Base-by-base conservation (phyloP, 2,113 vertebrate species). In the Misgurnus anguillicaudatus region DNA sequence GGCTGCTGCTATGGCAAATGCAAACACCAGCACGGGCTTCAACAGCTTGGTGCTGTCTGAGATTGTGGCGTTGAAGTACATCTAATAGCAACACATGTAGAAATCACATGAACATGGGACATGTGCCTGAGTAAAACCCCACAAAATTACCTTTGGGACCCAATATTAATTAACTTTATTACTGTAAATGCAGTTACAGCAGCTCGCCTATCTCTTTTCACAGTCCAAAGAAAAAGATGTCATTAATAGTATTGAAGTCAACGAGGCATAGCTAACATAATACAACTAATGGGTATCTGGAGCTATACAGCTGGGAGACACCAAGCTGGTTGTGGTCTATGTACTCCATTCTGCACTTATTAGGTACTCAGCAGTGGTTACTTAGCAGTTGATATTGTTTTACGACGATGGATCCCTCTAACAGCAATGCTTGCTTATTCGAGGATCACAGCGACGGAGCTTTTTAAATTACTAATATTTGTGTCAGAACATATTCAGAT, bases 51-150 rank as follows among this genome's bases (percentile, higher is more conserved):
- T 95, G 19, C 96, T 98, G 88, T 99, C 96, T 0, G 96, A 99
- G 88, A 99, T 88, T 0, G 95, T 96, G 14, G 96, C 94, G 90
- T 99, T 99, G 90, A 99, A 98, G 91, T 99, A 99, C 96, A 99
- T 99, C 97, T 99, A 91, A 67, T 89, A 93, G 77, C 88, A 81
- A 77, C 73, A 71, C 45, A 1, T 8, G 36, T 31, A 11, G 6
- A 19, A 51, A 8, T 64, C 17, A 75, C 41, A 63, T 36, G 53
- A 60, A 41, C 48, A 19, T 19, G 31, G 57, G 5, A 1, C 47
- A 70, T 7, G 16, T 55, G 9, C 9, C 38, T 17, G 24, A 7
- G 9, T 55, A 55, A 70, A 70, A 38, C 16, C 14, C 45, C 24
- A 1, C 57, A 17, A 53, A 53, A 69, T 51, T 45, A 51, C 42